Conservation (phyloP, 2,113 vertebrate species). For the Galbula dea region DNA sequence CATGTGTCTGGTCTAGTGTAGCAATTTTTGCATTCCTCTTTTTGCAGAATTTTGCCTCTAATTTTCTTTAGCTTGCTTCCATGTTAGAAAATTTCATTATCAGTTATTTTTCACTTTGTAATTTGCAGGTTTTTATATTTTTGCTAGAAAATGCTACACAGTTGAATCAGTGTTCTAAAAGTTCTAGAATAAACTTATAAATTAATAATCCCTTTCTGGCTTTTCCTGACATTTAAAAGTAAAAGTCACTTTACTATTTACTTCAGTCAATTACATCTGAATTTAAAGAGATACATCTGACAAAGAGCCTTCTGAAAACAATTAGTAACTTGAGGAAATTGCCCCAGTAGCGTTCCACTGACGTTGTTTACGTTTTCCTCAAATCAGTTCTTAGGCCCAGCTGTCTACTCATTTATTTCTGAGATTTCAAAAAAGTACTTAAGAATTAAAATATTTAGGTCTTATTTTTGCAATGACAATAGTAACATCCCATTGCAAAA, state of each 20-base stretch:
- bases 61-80: neutral
- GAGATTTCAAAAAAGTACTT: neutral
- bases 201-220: neutral
- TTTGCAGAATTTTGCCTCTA: neutral
- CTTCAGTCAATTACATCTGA: no score
- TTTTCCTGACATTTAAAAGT: neutral
- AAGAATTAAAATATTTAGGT: neutral
- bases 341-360: neutral
- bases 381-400: neutral
- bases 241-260: neutral
- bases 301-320: neutral
- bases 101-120: neutral
- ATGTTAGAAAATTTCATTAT: neutral
- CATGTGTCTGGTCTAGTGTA: neutral
- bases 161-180: neutral
- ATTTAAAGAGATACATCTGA: neutral
- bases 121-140: neutral
- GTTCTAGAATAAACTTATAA: neutral
- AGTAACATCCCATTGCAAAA: neutral
- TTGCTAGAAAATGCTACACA: neutral
- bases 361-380: neutral
- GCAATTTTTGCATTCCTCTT: neutral
- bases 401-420: neutral
- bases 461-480: neutral
- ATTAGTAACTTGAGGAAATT: neutral